Conservation (phyloP, 2,888 invertebrate species). For the Acholoe squamosa region DNA sequence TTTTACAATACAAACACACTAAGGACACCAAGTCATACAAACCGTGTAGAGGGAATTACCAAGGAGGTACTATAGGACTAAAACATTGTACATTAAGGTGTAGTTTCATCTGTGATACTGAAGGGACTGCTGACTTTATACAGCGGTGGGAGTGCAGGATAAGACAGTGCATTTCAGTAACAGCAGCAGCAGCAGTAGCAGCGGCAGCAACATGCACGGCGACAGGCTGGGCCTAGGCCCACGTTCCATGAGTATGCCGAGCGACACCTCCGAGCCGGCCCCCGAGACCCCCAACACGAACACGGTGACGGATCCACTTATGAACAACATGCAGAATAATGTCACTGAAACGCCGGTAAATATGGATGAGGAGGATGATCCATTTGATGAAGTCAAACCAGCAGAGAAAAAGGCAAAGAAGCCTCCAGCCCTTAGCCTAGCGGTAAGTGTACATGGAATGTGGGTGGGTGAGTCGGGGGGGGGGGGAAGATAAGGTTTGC, state of each 20-base stretch:
- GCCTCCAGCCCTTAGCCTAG: background rate
- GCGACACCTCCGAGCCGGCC: background rate
- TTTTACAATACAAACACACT: background rate
- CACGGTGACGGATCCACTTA: background rate
- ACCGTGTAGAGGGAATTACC: too few relatives aligned
- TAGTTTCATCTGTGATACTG: too few relatives aligned
- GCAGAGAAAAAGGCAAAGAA: background rate
- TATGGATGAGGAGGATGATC: background rate
- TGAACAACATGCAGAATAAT: background rate
- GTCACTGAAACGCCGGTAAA: background rate
- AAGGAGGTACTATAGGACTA: too few relatives aligned
- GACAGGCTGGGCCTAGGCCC: slow-evolving; percentile 21
- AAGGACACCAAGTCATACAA: too few relatives aligned
- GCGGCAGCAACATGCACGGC: background rate
- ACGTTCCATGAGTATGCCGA: background rate
- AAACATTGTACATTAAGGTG: too few relatives aligned
- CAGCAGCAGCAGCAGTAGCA: background rate
- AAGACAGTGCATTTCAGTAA: background rate
- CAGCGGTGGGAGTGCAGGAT: background rate
- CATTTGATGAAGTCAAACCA: background rate
- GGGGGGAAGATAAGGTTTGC: too few relatives aligned
- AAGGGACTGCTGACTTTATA: too few relatives aligned
- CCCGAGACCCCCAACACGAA: background rate
- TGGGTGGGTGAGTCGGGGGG: background rate
- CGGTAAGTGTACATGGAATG: background rate